Evolutionary conservation across 2,888 invertebrate genomes (phyloP), one percentile per base, ranked within the genome.

Genomic region (Andrena minutula): DNA sequence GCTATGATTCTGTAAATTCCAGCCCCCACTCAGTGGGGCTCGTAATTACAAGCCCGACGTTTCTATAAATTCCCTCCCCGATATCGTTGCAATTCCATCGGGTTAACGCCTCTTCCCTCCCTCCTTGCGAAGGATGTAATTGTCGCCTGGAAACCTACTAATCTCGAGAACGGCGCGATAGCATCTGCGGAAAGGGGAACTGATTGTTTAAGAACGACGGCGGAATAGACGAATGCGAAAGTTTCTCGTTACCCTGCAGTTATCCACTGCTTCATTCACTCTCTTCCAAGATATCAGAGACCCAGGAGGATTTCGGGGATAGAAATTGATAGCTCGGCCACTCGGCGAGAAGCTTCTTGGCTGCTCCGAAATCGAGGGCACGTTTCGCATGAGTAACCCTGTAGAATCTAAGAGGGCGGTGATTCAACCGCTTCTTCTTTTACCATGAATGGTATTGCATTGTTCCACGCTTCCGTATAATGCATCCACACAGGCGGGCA

Each of bases 361-460:
- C n/a, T n/a, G 41, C 35, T 26, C 12, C 32, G 20, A 69, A 66
- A 51, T 63, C 23, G n/a, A 61, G 30, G 10, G 16, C 10, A 10
- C 49, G 35, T 47, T 16, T 20, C 26, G 8, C 53, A 10, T 60
- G 78, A 65, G 47, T 23, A 32, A 53, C 32, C 79, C 79, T 71
- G 79, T 71, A 71, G 65, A 71, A 61, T 58, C 41, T 26, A 68
- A 66, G 35, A n/a, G 68, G 49, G 32, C 60, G 60, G 51, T 79
- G 81, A 80, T 80, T 80, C 80, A 80, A 66, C 69, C 60, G 35
- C 60, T 75, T 70, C 80, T 75, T 81, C 75, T 80, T 75, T 71
- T 70, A 71, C 75, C 81, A 71, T 79, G 75, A 80, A 80, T 82
- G 81, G 81, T 75, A 71, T 63, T 41, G 82, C 82, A 82, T 82